Evolutionary conservation across 2,888 invertebrate genomes (phyloP).

Genomic region (Ophonus ardosiacus): DNA sequence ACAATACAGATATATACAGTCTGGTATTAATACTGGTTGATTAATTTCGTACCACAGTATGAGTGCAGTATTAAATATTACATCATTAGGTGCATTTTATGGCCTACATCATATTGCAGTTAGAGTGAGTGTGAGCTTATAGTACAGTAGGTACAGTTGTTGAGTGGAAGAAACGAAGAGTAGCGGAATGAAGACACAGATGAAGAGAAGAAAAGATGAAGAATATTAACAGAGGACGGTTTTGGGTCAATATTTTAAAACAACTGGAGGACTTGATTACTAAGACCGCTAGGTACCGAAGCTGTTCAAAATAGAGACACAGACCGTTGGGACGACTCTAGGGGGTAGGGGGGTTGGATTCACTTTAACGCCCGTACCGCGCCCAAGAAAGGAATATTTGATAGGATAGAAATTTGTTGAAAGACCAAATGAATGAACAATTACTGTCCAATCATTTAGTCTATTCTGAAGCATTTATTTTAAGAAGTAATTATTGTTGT

Average conservation of each 20-base stretch:
- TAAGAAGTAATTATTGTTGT: no score
- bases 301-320: slow-evolving; percentile 60
- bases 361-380: no score
- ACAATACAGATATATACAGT: slow-evolving; percentile 65
- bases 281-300: slow-evolving; percentile 55
- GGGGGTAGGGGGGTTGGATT: slow-evolving; percentile 33
- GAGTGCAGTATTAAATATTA: slow-evolving; percentile 60
- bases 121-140: slow-evolving; percentile 67
- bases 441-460: no score
- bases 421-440: no score
- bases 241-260: slow-evolving; percentile 58
- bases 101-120: slow-evolving; percentile 59
- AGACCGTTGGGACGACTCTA: slow-evolving; percentile 29
- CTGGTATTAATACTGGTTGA: slow-evolving; percentile 27
- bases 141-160: slow-evolving; percentile 59
- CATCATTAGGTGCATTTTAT: slow-evolving; percentile 61
- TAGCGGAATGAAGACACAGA: slow-evolving; percentile 68
- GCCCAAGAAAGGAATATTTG: background rate
- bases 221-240: slow-evolving; percentile 65
- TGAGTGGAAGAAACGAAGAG: slow-evolving; percentile 63
- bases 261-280: slow-evolving; percentile 53
- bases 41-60: slow-evolving; percentile 56
- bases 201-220: slow-evolving; percentile 75
- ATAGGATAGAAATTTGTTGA: no score
- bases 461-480: no score